Percentiles rank a stretch among this genome's conserved stretches.
Evolutionary conservation across 2,888 invertebrate species (phyloP).

Genomic region (Uloborus plumipes): DNA sequence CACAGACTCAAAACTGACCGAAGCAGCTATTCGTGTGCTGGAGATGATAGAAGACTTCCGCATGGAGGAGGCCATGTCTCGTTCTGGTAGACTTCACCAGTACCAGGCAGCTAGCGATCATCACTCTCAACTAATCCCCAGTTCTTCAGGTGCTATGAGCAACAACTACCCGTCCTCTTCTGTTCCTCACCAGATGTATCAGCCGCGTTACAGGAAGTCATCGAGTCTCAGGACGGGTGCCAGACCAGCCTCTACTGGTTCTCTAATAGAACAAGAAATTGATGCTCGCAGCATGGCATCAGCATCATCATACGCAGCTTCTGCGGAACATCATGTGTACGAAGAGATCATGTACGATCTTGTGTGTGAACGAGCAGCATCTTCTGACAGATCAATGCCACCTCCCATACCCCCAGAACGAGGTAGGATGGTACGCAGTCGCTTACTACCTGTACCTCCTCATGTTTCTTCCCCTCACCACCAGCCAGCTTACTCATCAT

Average conservation of each 20-base stretch:
- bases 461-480: conserved; percentile 15
- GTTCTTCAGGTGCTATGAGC: conserved; percentile 19
- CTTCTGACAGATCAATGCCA: conserved; percentile 55
- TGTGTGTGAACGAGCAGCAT: conserved; percentile 29
- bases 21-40: conserved; percentile 70
- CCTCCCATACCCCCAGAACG: conserved; percentile 66
- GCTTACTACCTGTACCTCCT: conserved; percentile 46
- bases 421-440: conserved; percentile 25
- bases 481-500: conserved; percentile 6
- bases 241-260: conserved; percentile 54
- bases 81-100: conserved; percentile 24
- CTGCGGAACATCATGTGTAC: conserved; percentile 70
- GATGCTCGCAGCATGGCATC: conserved; percentile 43
- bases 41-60: conserved; percentile 70
- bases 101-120: conserved; percentile 2
- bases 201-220: conserved; percentile 31
- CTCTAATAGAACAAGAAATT: conserved; percentile 51
- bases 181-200: conserved; percentile 29
- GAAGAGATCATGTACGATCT: conserved; percentile 70
- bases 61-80: conserved; percentile 51
- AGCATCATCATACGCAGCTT: conserved; percentile 45
- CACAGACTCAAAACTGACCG: conserved; percentile 68
- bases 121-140: conserved; percentile 1
- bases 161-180: conserved; percentile 35
- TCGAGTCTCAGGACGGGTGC: conserved; percentile 10